Percentiles rank a stretch among this genome's conserved stretches.
Conservation (phyloP, 2,113 vertebrate species). For the Amazona vittata region DNA sequence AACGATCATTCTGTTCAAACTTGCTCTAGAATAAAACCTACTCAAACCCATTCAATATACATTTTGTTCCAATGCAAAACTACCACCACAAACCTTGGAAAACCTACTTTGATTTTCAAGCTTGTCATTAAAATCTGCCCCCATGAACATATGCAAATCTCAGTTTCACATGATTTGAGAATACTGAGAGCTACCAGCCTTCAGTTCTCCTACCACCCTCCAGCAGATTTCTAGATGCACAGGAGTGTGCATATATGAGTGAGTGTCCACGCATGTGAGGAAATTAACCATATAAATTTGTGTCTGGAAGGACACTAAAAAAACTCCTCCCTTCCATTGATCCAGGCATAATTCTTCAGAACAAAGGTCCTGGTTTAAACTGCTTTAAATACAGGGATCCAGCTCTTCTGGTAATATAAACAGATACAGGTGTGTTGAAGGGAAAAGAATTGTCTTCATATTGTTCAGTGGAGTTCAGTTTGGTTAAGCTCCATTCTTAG, state of each 20-base stretch:
- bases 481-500: neutral
- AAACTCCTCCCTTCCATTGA: neutral
- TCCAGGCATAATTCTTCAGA: neutral
- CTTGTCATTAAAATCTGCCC: neutral
- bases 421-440: neutral
- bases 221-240: neutral
- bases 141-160: neutral
- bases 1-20: neutral
- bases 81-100: neutral
- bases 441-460: neutral
- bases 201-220: neutral
- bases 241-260: accelerated
- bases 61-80: neutral
- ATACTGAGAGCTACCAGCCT: neutral
- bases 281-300: neutral
- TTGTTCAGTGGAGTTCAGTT: neutral
- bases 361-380: neutral
- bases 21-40: neutral
- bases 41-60: neutral
- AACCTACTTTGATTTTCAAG: neutral
- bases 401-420: neutral
- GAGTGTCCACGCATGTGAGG: accelerated
- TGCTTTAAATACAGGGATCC: neutral
- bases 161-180: neutral
- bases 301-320: neutral